Evolutionary conservation across 2,888 invertebrate species (phyloP).

Genomic region (Bellardia pandia): DNA sequence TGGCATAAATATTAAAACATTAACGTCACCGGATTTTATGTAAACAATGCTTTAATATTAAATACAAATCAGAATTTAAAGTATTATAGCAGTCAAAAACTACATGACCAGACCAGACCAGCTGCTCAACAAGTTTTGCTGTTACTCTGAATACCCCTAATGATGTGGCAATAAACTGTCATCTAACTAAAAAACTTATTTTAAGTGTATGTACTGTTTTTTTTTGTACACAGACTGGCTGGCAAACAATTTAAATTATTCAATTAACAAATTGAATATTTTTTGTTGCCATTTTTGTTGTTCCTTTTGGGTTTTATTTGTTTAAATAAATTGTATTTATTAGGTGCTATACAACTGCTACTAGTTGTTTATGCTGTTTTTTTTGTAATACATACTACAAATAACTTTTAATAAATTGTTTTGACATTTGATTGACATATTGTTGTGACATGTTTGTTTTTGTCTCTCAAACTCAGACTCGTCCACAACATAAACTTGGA

Average conservation of each 20-base stretch:
- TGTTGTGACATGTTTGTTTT: slow-evolving; percentile 26
- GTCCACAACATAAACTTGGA: background rate
- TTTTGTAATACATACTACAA: slow-evolving; percentile 13
- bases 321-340: slow-evolving; percentile 30
- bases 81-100: too few relatives aligned
- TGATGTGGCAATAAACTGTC: slow-evolving; percentile 6
- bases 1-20: too few relatives aligned
- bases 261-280: slow-evolving; percentile 64
- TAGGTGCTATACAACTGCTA: background rate
- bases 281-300: slow-evolving; percentile 4
- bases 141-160: slow-evolving; percentile 9
- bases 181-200: background rate
- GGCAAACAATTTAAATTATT: slow-evolving; percentile 61
- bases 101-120: background rate
- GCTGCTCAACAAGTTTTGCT: background rate
- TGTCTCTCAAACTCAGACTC: background rate
- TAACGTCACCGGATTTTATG: too few relatives aligned
- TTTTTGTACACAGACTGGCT: slow-evolving; percentile 9
- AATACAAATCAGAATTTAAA: too few relatives aligned
- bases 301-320: slow-evolving; percentile 40
- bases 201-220: background rate
- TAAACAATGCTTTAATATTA: too few relatives aligned
- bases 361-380: background rate
- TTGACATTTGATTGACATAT: slow-evolving; percentile 71
- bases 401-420: slow-evolving; percentile 65